Evolutionary conservation across 2,797 vertebrate genomes (phyloP), one percentile per base, ranked within the genome.

Genomic region (Periparus ater): DNA sequence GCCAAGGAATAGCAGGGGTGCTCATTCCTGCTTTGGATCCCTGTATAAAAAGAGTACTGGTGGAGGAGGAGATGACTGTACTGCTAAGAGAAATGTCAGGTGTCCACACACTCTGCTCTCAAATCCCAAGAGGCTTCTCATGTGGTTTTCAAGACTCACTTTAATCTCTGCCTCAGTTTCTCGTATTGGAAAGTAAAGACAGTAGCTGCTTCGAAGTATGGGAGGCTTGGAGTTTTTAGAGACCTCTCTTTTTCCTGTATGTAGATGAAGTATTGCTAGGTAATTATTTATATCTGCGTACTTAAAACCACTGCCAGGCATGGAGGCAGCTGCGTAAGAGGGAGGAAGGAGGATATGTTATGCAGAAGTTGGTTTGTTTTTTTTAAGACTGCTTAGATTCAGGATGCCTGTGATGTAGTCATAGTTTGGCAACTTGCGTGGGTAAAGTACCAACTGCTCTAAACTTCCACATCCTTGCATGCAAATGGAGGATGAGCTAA

Each of bases 381-480:
- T 77, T 73, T 84, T 61, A 51, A 44, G 54, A 25, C 54, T 60
- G 48, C 58, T 88, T 85, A 63, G 74, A 55, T 66, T 73, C 36
- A 84, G 79, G 71, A 67, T 81, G 83, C 67, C 55, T 83, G 57
- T 51, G 61, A 66, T 68, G 58, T 72, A 13, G 47, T 93, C 85
- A 75, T 54, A 85, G 77, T 71, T 91, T 88, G 90, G 78, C 89
- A 85, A 23, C 77, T 71, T 79, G 22, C 12, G 48, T 40, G 63
- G 45, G 65, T 45, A 36, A 82, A 72, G 79, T 78, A 48, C 88
- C 55, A 91, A 50, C 57, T 66, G 65, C 75, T 91, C 38, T 48
- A 60, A 89, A 85, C 65, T 85, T 92, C 71, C 38, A 26, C 53
- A 95, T 93, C 80, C 94, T 84, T 94, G 85, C 80, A 73, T 79